These are phyloP conservation scores for Orthosia cruda DNA, from an alignment of 2,888 invertebrate species.

Conservation along the genomic window DNA sequence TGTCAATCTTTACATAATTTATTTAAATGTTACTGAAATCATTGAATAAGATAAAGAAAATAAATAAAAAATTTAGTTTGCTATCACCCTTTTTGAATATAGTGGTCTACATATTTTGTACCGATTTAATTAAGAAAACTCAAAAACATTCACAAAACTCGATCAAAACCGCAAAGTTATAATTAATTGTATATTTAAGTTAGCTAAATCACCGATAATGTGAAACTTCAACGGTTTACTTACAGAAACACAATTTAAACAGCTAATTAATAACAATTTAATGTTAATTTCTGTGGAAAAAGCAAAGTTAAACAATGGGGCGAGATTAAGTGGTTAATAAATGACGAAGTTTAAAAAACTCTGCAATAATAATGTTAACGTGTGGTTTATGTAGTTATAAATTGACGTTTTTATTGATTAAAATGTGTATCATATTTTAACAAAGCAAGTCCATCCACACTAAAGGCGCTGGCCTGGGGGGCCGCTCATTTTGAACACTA, in stretches of 20 bases:
- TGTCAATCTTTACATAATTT: no score
- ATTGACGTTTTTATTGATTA: neutral
- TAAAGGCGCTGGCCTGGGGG: no score
- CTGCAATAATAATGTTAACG: conserved; percentile 2
- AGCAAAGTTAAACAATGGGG: conserved; percentile 28
- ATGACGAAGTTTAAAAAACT: conserved; percentile 33
- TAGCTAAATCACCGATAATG: conserved; percentile 32
- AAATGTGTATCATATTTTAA: neutral
- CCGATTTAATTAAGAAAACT: conserved; percentile 12
- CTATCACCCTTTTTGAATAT: no score
- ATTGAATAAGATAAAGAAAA: no score
- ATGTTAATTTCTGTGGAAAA: conserved; percentile 50
- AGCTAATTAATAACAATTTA: conserved; percentile 46
- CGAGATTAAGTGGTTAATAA: conserved; percentile 33
- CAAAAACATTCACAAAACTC: conserved; percentile 2
- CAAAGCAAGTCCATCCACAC: neutral
- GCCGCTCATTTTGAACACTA: no score
- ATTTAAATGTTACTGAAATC: no score
- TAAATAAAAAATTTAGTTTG: no score
- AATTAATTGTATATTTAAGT: conserved; percentile 56
- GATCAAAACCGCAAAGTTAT: conserved; percentile 29
- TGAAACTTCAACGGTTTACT: conserved; percentile 46
- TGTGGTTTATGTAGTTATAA: neutral
- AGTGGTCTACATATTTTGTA: neutral
- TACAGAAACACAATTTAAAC: conserved; percentile 52